Conservation (phyloP, 2,113 vertebrate genomes). For the Alaudala cheleensis region DNA sequence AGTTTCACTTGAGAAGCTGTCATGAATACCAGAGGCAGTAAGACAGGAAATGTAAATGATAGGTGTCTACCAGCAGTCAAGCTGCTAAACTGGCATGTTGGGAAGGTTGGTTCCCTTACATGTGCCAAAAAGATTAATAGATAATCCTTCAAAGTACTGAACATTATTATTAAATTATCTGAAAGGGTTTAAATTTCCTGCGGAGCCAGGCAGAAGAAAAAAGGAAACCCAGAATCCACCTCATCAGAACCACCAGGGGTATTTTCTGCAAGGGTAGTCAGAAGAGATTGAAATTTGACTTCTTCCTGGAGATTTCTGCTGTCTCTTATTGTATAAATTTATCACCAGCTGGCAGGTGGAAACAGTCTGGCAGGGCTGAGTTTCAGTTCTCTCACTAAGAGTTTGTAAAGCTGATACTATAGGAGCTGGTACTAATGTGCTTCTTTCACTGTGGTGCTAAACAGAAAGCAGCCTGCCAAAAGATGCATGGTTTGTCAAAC, state of each 20-base stretch:
- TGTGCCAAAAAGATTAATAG: not conserved
- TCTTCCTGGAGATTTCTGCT: not conserved
- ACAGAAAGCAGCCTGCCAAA: not conserved
- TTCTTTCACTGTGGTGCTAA: not conserved
- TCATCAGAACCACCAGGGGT: not conserved
- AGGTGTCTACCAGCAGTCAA: not conserved
- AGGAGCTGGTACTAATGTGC: not conserved
- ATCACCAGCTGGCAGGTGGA: not conserved
- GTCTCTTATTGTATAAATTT: not conserved
- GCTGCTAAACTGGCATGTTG: not conserved
- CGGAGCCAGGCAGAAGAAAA: not conserved
- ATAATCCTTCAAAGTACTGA: not conserved
- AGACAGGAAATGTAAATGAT: not conserved
- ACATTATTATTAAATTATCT: not conserved
- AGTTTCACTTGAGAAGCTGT: not conserved
- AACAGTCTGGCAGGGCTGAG: not conserved
- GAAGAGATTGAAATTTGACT: not conserved
- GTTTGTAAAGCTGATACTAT: not conserved
- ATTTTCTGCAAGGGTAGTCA: not conserved
- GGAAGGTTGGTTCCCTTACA: not conserved
- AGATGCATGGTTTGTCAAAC: not conserved
- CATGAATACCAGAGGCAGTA: rapidly evolving
- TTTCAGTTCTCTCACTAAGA: not conserved
- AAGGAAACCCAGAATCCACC: not conserved
- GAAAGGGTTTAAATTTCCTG: not conserved